A percentile compares a stretch with the other conserved stretches of the same genome.
These are phyloP conservation scores for Drosophila gunungcola DNA, from an alignment of 1,140 invertebrate species.

Conservation along the genomic window DNA sequence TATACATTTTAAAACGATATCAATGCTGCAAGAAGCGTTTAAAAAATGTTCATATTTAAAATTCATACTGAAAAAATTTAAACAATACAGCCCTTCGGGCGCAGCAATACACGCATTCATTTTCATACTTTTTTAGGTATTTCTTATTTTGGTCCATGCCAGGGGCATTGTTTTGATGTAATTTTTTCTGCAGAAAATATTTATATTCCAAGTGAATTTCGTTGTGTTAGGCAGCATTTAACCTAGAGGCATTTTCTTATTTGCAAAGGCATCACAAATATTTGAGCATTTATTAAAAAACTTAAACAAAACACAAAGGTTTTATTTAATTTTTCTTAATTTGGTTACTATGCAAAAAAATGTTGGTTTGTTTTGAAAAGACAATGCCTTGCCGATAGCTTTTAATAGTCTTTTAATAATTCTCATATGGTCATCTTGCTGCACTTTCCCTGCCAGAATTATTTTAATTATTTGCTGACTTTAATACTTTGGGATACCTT, in stretches of 20 bases:
- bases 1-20: background rate
- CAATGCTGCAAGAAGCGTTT: background rate
- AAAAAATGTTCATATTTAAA: constrained; percentile 1
- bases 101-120: background rate
- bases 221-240: constrained; percentile 16
- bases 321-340: background rate
- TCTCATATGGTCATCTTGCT: background rate
- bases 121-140: constrained; percentile 8
- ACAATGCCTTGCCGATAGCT: background rate
- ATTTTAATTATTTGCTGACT: constrained; percentile 47
- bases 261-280: constrained; percentile 21
- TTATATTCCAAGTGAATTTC: constrained; percentile 19
- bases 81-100: constrained; percentile 2
- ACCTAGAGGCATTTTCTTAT: constrained; percentile 12
- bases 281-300: constrained; percentile 5
- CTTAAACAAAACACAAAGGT: background rate
- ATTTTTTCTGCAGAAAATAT: constrained; percentile 28
- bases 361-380: background rate
- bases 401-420: constrained; percentile 3
- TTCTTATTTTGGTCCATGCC: constrained; percentile 17
- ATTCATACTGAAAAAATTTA: background rate
- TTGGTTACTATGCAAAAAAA: no score
- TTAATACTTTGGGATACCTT: constrained; percentile 49
- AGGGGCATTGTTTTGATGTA: constrained; percentile 34
- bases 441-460: constrained; percentile 1